Evolutionary conservation across 2,113 vertebrate species (phyloP).

Genomic region (Eubucco bourcierii): DNA sequence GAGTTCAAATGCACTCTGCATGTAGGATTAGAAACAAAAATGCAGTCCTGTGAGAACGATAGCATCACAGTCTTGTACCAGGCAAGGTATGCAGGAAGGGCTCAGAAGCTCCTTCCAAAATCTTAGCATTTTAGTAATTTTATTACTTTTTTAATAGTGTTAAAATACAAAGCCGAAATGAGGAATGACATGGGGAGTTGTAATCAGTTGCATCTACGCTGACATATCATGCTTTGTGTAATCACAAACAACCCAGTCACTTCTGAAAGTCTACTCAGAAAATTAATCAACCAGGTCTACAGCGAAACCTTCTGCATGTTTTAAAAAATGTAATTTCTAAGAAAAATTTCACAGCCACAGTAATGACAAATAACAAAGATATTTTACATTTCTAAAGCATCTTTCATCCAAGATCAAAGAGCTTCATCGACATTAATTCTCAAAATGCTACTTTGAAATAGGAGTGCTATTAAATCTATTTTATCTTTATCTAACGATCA

Average conservation of each 20-base stretch:
- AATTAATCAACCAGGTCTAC: background rate
- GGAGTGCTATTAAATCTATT: constrained; percentile 34
- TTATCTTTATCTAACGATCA: constrained; percentile 43
- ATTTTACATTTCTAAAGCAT: constrained; percentile 66
- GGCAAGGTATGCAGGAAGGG: background rate
- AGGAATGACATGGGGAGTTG: background rate
- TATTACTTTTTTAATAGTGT: background rate
- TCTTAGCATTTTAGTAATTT: background rate
- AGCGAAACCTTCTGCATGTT: background rate
- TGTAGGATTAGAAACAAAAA: background rate
- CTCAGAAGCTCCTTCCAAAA: background rate
- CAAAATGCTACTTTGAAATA: constrained; percentile 44
- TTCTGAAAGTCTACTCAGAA: background rate
- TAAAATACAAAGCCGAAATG: background rate
- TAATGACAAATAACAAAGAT: constrained; percentile 52
- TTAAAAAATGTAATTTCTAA: constrained; percentile 33
- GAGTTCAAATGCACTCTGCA: accelerated
- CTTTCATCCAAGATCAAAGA: constrained; percentile 68
- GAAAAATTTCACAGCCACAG: constrained; percentile 36
- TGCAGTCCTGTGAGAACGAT: background rate
- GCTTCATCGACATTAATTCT: constrained; percentile 26
- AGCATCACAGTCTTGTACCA: background rate
- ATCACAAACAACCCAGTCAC: constrained; percentile 45
- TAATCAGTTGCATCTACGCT: background rate
- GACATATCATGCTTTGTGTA: background rate